Evolutionary conservation across 2,797 vertebrate species (phyloP).

Genomic region (Monodelphis domestica): DNA sequence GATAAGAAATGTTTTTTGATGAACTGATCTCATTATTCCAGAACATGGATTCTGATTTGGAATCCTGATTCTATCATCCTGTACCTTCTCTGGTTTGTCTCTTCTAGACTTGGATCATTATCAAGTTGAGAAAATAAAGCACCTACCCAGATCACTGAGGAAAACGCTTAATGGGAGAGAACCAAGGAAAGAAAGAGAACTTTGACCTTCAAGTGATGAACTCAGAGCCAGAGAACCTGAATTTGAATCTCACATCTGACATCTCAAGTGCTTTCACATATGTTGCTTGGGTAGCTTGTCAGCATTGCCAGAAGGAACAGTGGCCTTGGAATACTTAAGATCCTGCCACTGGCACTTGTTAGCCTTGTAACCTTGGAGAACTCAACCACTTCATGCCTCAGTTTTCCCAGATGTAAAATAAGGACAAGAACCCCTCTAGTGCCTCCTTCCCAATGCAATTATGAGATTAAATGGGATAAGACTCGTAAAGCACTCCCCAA

Average conservation of each 20-base stretch:
- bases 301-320: background rate
- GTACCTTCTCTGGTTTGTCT: background rate
- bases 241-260: background rate
- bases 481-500: background rate
- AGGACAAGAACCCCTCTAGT: background rate
- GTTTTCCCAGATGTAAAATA: background rate
- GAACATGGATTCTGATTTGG: background rate
- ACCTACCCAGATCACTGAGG: background rate
- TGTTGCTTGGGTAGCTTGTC: background rate
- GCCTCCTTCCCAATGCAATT: background rate
- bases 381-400: background rate
- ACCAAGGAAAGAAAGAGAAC: background rate
- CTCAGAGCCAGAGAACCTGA: background rate
- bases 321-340: background rate
- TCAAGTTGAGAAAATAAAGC: background rate
- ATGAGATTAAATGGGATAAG: background rate
- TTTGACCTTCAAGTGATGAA: background rate
- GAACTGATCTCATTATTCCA: background rate
- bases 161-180: background rate
- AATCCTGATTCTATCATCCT: background rate
- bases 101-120: background rate
- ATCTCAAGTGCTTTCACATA: accelerated
- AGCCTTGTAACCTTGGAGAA: background rate
- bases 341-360: background rate
- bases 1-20: background rate